These are phyloP conservation scores for Coccyzus lansbergi DNA, from an alignment of 2,797 vertebrate genomes.

Conservation along the genomic window DNA sequence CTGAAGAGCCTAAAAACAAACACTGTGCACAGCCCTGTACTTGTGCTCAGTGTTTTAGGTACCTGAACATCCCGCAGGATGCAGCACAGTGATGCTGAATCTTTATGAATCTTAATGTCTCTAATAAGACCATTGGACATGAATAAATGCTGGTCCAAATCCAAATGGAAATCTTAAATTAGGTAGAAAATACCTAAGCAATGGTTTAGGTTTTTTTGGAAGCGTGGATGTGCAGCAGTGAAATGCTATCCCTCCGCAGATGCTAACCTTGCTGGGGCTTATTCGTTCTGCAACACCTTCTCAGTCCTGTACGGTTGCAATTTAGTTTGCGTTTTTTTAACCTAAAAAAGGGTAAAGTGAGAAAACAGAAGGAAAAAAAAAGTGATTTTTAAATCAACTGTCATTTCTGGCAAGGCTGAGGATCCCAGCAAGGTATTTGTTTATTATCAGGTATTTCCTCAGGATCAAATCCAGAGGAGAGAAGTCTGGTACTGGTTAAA, in stretches of 20 bases:
- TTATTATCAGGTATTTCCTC: constrained; percentile 64
- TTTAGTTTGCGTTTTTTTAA: not conserved
- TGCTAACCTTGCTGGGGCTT: not conserved
- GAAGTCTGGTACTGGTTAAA: constrained; percentile 55
- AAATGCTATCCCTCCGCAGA: accelerated
- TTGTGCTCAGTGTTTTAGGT: not conserved
- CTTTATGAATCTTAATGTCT: not conserved
- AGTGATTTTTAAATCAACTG: constrained; percentile 47
- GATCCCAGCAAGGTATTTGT: constrained; percentile 57
- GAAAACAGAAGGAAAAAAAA: constrained; percentile 10
- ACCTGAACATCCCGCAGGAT: not conserved
- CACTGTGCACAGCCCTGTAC: accelerated
- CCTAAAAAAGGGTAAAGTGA: not conserved
- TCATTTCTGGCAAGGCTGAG: constrained; percentile 21
- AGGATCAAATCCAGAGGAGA: constrained; percentile 23
- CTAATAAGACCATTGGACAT: not conserved
- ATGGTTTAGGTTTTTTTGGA: not conserved
- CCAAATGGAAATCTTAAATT: not conserved
- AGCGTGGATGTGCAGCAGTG: not conserved
- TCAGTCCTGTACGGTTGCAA: not conserved
- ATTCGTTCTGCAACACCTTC: constrained; percentile 29
- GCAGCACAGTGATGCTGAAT: not conserved
- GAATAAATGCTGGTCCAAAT: not conserved
- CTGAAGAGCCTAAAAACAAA: not conserved
- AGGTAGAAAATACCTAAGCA: not conserved